Evolutionary conservation across 1,140 invertebrate species (phyloP).

Genomic region (Drosophila parvula): DNA sequence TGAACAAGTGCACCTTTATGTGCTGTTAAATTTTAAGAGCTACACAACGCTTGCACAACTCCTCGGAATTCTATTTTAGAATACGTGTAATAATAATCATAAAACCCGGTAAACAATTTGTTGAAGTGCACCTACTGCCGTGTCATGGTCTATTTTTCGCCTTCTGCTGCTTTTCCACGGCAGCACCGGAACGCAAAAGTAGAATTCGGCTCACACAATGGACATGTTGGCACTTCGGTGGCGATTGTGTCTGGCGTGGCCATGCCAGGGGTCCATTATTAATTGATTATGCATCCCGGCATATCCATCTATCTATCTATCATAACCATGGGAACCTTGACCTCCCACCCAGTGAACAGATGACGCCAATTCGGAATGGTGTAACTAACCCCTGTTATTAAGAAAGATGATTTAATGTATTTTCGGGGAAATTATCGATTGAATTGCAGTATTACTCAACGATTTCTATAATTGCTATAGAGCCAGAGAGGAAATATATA

Average conservation of each 20-base stretch:
- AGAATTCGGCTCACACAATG: slow-evolving; percentile 32
- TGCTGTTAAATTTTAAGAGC: neutral
- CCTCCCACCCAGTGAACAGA: slow-evolving; percentile 51
- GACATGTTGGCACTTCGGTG: slow-evolving; percentile 48
- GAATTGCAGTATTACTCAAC: slow-evolving; percentile 14
- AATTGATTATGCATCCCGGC: slow-evolving; percentile 65
- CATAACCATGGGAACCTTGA: slow-evolving; percentile 58
- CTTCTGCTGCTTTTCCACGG: slow-evolving; percentile 41
- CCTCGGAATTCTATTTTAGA: neutral
- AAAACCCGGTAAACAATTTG: neutral
- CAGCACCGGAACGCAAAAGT: slow-evolving; percentile 38
- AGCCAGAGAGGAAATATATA: neutral
- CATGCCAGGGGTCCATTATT: slow-evolving; percentile 50
- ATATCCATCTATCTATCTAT: slow-evolving; percentile 52
- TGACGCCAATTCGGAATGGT: slow-evolving; percentile 33
- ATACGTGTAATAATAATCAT: neutral
- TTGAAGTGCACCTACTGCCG: slow-evolving; percentile 29
- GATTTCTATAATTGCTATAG: neutral
- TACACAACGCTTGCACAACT: neutral
- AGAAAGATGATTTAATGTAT: slow-evolving; percentile 14
- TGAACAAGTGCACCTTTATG: neutral
- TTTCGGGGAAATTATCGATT: neutral
- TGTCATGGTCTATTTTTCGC: slow-evolving; percentile 42
- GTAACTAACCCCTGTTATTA: slow-evolving; percentile 17
- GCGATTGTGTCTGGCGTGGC: slow-evolving; percentile 37